Conservation (phyloP, 2,797 vertebrate species). For the Poeciliopsis turneri region DNA sequence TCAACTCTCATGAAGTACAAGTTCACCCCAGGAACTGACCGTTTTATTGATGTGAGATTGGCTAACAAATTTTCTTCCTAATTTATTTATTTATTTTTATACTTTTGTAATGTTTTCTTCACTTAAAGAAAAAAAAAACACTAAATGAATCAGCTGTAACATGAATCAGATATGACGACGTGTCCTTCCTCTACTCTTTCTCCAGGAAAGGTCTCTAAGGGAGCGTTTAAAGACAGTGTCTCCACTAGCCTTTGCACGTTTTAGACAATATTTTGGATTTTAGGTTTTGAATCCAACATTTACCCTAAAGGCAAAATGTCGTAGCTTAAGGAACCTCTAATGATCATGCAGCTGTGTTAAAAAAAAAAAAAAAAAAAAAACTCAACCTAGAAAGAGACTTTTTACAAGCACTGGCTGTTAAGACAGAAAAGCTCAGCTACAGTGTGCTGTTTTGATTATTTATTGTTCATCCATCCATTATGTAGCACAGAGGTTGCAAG, state of each 20-base stretch:
- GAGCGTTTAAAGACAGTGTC: not conserved
- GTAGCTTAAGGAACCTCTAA: not conserved
- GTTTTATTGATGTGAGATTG: constrained; percentile 63
- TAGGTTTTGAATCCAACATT: not conserved
- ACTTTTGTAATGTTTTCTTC: not conserved
- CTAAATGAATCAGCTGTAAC: not conserved
- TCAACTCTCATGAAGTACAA: constrained; percentile 15
- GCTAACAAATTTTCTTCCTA: not conserved
- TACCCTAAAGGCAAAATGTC: not conserved
- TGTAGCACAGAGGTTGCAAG: no score
- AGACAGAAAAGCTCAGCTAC: not conserved
- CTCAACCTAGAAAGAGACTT: not conserved
- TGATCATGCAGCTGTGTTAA: not conserved
- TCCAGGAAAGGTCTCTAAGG: constrained; percentile 39
- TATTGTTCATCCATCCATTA: no score
- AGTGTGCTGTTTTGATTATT: not conserved
- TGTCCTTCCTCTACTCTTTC: constrained; percentile 10
- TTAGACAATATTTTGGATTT: not conserved
- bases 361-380: not conserved
- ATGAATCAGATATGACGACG: not conserved
- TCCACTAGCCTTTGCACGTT: fast-evolving
- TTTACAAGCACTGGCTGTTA: not conserved
- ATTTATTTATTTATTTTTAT: no score
- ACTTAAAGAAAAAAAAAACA: not conserved
- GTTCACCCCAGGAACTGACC: constrained; percentile 29